Conservation (phyloP, 53 echinoderm and acorn worm genomes). For the Temnopleurus reevesii region DNA sequence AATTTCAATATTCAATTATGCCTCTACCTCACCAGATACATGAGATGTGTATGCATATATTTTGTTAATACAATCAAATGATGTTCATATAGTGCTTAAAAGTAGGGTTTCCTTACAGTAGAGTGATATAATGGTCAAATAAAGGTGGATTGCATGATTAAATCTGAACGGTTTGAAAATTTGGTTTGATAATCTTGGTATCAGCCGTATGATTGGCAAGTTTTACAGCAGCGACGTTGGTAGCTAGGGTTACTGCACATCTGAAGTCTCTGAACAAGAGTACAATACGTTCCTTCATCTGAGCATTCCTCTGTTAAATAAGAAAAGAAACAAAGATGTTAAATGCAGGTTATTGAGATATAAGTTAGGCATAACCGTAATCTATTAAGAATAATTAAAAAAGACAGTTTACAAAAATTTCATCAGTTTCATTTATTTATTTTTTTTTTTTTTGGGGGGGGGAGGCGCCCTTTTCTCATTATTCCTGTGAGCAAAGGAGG, state of each 20-base stretch:
- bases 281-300: slow-evolving; percentile 53
- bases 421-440: too few relatives aligned
- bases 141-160: not conserved
- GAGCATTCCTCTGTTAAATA: slow-evolving; percentile 9
- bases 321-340: not conserved
- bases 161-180: not conserved
- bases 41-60: too few relatives aligned
- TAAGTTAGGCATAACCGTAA: too few relatives aligned
- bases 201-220: slow-evolving; percentile 48
- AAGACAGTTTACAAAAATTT: too few relatives aligned
- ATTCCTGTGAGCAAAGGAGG: too few relatives aligned
- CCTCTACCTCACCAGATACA: too few relatives aligned
- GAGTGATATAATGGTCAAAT: not conserved
- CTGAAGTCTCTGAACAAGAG: slow-evolving; percentile 53
- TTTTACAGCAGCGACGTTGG: slow-evolving; percentile 55
- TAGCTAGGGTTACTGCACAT: slow-evolving; percentile 56
- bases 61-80: slow-evolving; percentile 13
- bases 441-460: too few relatives aligned
- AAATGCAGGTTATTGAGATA: too few relatives aligned
- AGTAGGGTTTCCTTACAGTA: not conserved
- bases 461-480: too few relatives aligned
- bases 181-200: not conserved
- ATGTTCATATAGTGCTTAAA: not conserved
- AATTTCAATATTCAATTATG: too few relatives aligned
- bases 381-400: too few relatives aligned